Percentiles rank a stretch among this genome's conserved stretches.
phyloP scores from a whole-genome alignment of 2,797 vertebrate species.

The Uromys caudimaculatus region DNA sequence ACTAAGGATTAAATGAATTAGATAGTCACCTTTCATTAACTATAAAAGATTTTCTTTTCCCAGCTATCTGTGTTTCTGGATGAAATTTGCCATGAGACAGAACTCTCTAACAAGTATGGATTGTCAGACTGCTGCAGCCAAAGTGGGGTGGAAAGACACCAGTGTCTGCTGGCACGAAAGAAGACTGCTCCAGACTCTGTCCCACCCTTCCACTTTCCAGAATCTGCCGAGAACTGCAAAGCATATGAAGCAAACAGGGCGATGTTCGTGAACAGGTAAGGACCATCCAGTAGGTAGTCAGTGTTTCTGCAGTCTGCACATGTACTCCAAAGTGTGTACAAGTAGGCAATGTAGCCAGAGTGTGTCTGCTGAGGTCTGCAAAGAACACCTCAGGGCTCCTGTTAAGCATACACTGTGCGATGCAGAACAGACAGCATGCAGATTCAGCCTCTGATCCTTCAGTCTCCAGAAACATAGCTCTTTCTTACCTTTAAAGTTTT shows the following conservation, averaged over 20 bases:
- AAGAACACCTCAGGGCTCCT: not conserved
- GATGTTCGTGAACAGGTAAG: conserved; percentile 74
- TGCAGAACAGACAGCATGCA: not conserved
- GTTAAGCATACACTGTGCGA: no score
- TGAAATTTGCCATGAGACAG: conserved; percentile 80
- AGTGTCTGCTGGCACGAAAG: conserved; percentile 82
- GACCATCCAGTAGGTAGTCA: not conserved
- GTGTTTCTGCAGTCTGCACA: not conserved
- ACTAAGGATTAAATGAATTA: not conserved
- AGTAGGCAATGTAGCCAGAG: not conserved
- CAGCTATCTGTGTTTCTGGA: conserved; percentile 78
- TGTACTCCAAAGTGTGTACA: not conserved
- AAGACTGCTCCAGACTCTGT: not conserved
- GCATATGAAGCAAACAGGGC: conserved; percentile 74
- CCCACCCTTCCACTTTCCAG: conserved; percentile 64
- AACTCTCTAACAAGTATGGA: conserved; percentile 58
- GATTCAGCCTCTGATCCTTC: not conserved
- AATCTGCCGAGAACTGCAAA: conserved; percentile 73
- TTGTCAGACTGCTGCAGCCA: conserved; percentile 79
- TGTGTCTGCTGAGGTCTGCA: not conserved
- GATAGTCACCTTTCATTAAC: not conserved
- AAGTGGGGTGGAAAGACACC: conserved; percentile 67
- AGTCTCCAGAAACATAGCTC: not conserved
- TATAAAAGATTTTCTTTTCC: not conserved
- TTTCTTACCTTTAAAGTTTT: not conserved